These are phyloP conservation scores for Clanis bilineata DNA, from an alignment of 2,888 invertebrate species.

Conservation along the genomic window DNA sequence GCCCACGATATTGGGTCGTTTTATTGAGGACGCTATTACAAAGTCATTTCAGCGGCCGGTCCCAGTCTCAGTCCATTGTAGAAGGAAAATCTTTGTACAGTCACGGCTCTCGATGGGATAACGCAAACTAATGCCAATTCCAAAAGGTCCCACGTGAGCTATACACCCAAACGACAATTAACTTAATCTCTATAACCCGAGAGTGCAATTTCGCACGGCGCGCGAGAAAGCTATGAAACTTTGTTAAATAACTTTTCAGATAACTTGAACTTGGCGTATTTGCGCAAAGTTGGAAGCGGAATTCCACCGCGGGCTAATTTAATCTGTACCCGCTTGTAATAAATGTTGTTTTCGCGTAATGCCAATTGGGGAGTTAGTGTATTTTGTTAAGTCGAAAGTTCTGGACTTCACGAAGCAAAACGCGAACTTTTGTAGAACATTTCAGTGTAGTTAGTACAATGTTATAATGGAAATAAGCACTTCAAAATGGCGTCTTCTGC, in stretches of 20 bases:
- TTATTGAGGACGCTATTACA: conserved; percentile 77
- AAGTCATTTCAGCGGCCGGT: conserved; percentile 75
- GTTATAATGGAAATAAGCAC: conserved; percentile 83
- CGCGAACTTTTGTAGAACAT: conserved; percentile 83
- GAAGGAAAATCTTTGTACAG: conserved; percentile 82
- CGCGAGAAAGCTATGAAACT: conserved; percentile 80
- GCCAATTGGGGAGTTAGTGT: conserved; percentile 73
- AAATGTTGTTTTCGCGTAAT: conserved; percentile 81
- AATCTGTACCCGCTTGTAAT: conserved; percentile 80
- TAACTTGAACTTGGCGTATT: conserved; percentile 80
- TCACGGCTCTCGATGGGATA: conserved; percentile 82
- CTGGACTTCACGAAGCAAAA: conserved; percentile 82
- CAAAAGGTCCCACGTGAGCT: conserved; percentile 55
- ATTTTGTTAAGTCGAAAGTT: conserved; percentile 70
- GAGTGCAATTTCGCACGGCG: conserved; percentile 65
- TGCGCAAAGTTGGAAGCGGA: conserved; percentile 79
- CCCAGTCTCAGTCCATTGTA: conserved; percentile 78
- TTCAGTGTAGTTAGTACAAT: conserved; percentile 83
- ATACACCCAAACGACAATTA: conserved; percentile 60
- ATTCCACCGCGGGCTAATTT: conserved; percentile 75
- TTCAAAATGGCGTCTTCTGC: conserved; percentile 81
- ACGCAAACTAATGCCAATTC: conserved; percentile 58
- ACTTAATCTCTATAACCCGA: conserved; percentile 61
- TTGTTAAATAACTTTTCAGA: conserved; percentile 83
- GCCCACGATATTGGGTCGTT: conserved; percentile 67